These are phyloP conservation scores for Tiliacea citrago DNA, from an alignment of 2,888 invertebrate genomes.

Conservation along the genomic window DNA sequence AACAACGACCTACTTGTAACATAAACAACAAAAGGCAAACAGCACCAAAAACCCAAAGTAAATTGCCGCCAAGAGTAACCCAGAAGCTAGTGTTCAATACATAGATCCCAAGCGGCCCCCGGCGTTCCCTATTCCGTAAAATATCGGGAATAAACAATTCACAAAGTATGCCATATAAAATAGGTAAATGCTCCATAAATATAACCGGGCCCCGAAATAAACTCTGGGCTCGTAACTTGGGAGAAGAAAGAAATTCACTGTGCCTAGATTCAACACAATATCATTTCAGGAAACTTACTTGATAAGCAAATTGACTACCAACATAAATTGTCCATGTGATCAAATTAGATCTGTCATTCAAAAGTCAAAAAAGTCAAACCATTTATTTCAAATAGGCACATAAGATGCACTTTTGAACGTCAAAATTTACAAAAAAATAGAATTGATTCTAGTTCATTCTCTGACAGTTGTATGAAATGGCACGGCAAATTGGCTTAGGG, in stretches of 20 bases:
- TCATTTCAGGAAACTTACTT: background rate
- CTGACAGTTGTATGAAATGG: background rate
- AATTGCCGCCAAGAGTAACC: conserved; percentile 50
- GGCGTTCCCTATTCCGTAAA: conserved; percentile 46
- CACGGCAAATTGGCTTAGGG: background rate
- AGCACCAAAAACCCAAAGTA: conserved; percentile 28
- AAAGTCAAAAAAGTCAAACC: no score
- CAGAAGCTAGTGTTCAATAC: conserved; percentile 39
- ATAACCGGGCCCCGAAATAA: conserved; percentile 49
- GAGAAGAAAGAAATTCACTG: conserved; percentile 10
- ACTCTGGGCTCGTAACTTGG: conserved; percentile 42
- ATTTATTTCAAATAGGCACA: no score
- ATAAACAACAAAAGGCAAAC: conserved; percentile 38
- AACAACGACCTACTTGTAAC: conserved; percentile 16
- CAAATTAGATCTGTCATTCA: no score
- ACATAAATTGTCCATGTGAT: background rate
- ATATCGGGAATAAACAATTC: conserved; percentile 62
- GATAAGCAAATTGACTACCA: background rate
- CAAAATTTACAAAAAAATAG: no score
- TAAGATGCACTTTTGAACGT: no score
- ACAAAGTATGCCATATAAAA: conserved; percentile 57
- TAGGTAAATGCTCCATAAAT: conserved; percentile 44
- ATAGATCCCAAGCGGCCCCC: conserved; percentile 36
- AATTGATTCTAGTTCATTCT: no score
- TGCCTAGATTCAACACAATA: background rate